Conservation (phyloP, 1,140 invertebrate genomes). For the Dendrolimus punctatus region DNA sequence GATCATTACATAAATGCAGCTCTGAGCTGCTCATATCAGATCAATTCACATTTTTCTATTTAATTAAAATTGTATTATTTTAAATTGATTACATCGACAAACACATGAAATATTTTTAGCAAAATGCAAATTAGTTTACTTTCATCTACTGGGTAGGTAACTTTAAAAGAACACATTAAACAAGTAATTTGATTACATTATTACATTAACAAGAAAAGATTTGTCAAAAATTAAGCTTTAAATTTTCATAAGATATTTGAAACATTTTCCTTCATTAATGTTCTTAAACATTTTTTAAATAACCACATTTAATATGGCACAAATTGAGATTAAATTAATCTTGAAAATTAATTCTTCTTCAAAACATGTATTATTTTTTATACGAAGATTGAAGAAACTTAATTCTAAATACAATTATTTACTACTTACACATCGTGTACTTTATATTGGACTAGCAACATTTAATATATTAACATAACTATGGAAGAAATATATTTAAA, state of each 20-base stretch:
- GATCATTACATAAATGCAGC: constrained; percentile 37
- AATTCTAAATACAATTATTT: too few species aligned
- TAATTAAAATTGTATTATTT: too few species aligned
- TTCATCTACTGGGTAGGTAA: too few species aligned
- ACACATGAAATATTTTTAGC: constrained; percentile 6
- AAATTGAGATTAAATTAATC: constrained; percentile 9
- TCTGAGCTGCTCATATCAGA: constrained; percentile 42
- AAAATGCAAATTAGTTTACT: too few species aligned
- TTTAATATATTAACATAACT: constrained; percentile 18
- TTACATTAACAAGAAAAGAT: constrained; percentile 3
- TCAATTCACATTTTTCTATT: constrained; percentile 13
- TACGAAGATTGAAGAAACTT: too few species aligned
- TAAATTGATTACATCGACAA: constrained; percentile 10
- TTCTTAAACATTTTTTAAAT: constrained; percentile 1
- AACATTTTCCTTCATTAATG: not conserved
- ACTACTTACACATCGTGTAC: constrained; percentile 19
- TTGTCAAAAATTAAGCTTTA: not conserved
- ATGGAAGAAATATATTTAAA: constrained; percentile 26
- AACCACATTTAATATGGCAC: constrained; percentile 24
- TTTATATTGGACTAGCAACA: constrained; percentile 45
- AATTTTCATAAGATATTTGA: not conserved
- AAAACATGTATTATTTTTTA: too few species aligned
- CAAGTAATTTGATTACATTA: constrained; percentile 23
- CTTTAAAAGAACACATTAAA: constrained; percentile 6
- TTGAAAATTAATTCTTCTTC: too few species aligned